Evolutionary conservation across 2,113 vertebrate species (phyloP), one percentile per base, ranked within the genome.

Genomic region (Heterotilapia buettikoferi): DNA sequence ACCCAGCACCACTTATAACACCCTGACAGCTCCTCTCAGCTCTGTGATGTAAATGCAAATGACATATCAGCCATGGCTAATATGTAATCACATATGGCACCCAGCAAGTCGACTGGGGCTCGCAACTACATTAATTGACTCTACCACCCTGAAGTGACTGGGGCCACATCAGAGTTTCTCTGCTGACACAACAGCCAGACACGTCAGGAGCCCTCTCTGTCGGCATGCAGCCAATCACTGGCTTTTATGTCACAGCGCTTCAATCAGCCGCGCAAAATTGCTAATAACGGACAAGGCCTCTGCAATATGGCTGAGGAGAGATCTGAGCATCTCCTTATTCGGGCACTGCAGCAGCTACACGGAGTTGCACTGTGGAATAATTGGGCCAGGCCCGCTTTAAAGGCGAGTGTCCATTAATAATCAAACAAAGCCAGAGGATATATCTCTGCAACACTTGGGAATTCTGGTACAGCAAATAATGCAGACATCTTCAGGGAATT

Each of bases 21-120:
- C 83, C 90, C 93, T 95, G 95, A 95, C 94, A 95, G 91, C 93
- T 89, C 84, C 90, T 84, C 86, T 80, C 87, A 56, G 91, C 83
- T 91, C 89, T 88, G 90, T 95, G 94, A 95, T 95, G 94, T 95
- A 93, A 96, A 96, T 90, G 93, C 87, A 92, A 95, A 95, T 95
- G 94, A 93, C 92, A 95, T 84, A 93, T 95, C 91, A 93, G 94
- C 93, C 92, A 80, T 91, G 90, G 94, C 93, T 96, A 95, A 96
- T 95, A 94, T 95, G 93, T 94, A 93, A 95, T 96, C 95, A 93
- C 95, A 96, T 96, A 96, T 96, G 95, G 95, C 94, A 94, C 95
- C 92, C 93, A 91, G 95, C 92, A 92, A 94, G 94, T 89, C 79
- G 82, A 90, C 92, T 66, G 90, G 92, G 84, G 93, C 92, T 92